phyloP scores from a whole-genome alignment of 2,888 invertebrate species.

The Eudemis profundana region DNA sequence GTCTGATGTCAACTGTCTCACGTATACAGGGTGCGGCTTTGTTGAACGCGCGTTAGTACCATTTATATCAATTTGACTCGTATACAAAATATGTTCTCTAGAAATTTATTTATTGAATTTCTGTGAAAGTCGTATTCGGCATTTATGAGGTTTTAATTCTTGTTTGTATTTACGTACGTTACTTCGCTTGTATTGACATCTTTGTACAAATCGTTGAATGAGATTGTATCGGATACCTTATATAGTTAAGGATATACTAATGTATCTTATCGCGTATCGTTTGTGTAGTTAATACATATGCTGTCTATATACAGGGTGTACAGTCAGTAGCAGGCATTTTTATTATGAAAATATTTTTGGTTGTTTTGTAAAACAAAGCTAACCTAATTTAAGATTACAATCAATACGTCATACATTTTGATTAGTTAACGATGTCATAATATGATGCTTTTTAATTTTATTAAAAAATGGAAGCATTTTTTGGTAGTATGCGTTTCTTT shows the following conservation, averaged over 20 bases:
- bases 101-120: slow-evolving; percentile 45
- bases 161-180: slow-evolving; percentile 49
- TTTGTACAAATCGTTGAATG: slow-evolving; percentile 40
- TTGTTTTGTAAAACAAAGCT: too few relatives aligned
- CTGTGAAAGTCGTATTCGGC: slow-evolving; percentile 54
- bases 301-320: slow-evolving; percentile 5
- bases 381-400: too few relatives aligned
- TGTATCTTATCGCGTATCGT: slow-evolving; percentile 5
- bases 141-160: slow-evolving; percentile 50
- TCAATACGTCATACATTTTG: too few relatives aligned
- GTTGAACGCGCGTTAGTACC: slow-evolving; percentile 36
- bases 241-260: slow-evolving; percentile 11
- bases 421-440: too few relatives aligned
- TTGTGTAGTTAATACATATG: slow-evolving; percentile 2
- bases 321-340: too few relatives aligned
- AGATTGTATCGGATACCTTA: slow-evolving; percentile 29
- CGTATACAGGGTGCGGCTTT: neutral
- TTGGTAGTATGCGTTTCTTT: neutral
- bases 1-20: slow-evolving; percentile 16
- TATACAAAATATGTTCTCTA: slow-evolving; percentile 28
- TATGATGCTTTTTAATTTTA: too few relatives aligned
- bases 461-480: too few relatives aligned
- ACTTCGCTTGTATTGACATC: slow-evolving; percentile 29
- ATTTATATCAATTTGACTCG: slow-evolving; percentile 20
- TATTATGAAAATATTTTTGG: too few relatives aligned